Conservation (phyloP, 2,797 vertebrate genomes). For the Leptoclinus maculatus region DNA sequence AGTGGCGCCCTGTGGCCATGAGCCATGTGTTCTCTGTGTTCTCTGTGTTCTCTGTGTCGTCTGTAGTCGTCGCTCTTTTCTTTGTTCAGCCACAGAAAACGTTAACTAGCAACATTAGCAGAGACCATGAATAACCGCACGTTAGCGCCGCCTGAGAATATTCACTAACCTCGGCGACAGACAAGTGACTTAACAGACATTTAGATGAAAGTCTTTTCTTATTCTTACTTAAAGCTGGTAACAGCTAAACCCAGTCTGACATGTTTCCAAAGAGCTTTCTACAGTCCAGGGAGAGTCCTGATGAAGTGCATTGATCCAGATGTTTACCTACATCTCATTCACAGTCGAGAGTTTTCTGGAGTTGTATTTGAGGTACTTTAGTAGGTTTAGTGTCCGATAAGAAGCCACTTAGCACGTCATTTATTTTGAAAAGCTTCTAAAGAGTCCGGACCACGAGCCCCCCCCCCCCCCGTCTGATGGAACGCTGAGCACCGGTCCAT, state of each 20-base stretch:
- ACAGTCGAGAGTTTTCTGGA: too few species aligned
- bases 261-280: conserved; percentile 14
- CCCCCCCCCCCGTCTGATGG: neutral
- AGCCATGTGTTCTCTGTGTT: too few species aligned
- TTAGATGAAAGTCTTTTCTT: neutral
- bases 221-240: neutral
- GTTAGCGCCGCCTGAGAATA: too few species aligned
- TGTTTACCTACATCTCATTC: too few species aligned
- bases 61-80: neutral
- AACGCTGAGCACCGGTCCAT: neutral
- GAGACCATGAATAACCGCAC: neutral
- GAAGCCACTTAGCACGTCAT: neutral
- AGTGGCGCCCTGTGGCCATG: too few species aligned
- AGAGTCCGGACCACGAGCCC: neutral
- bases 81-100: neutral
- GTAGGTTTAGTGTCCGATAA: neutral
- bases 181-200: neutral
- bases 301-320: neutral
- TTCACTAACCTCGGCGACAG: neutral
- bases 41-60: too few species aligned
- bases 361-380: too few species aligned
- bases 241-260: conserved; percentile 1
- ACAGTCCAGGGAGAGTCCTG: neutral
- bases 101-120: neutral
- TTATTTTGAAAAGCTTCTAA: conserved; percentile 12